Base-by-base conservation (phyloP, 2,888 invertebrate genomes). In the Acanthosoma haemorrhoidale region DNA sequence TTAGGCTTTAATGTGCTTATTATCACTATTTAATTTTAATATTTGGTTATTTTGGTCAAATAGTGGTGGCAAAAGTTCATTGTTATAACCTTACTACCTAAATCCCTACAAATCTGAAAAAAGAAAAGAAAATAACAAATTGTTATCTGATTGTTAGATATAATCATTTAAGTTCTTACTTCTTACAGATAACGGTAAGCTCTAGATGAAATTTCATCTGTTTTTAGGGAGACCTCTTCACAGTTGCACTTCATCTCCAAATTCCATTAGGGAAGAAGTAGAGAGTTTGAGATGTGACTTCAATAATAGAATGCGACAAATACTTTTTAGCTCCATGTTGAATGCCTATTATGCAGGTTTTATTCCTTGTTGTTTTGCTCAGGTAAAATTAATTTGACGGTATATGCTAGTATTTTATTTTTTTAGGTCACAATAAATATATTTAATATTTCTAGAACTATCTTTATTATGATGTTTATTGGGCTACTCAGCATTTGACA, bases 291-390 rank as follows among this genome's bases (percentile, higher is more conserved):
- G 91, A 74, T 86, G 87, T 34, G 96, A 96, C 80, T 96, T 97
- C 78, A 96, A 96, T 79, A 85, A 87, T 74, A 84, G 96, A 38
- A 85, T 96, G 77, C 95, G 94, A 80, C 92, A 93, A 80, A 89
- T 95, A 70, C 82, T 97, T 2, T 93, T 91, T 79, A 86, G 89
- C 75, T 91, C 95, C 0, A 85, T 94, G 51, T 80, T 92, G 5
- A 91, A 90, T 76, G 91, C 94, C 0, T 96, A 95, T 79, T 94
- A 94, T 79, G 88, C 92, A 43, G 90, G 92, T 70, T 90, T 94
- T 78, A 86, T 96, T 70, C 96, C 96, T 0, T 90, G 92, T 77
- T 90, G 91, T 78, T 94, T 96, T 83, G 90, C 92, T 34, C 91
- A 91, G 84, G 92, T 92, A 81, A 77, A 31, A n/a, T 18, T 5